Evolutionary conservation across 1,140 invertebrate species (phyloP), one percentile per base, ranked within the genome.

Genomic region (Trypoxylus dichotomus): DNA sequence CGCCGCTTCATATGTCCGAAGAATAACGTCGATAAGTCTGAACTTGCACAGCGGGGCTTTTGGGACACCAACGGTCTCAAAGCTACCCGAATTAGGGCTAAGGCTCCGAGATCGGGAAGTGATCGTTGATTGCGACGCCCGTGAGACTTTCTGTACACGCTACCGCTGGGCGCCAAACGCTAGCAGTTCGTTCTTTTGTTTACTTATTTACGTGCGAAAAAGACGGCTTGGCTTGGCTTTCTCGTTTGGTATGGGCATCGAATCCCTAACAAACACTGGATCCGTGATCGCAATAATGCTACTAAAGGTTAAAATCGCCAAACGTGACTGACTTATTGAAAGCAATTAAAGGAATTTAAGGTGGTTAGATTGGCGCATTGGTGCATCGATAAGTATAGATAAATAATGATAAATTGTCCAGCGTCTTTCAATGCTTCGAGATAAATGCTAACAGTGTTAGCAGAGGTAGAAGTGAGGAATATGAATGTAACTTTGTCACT

Each of bases 111-210:
- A 68, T 68, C 24, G 60, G 60, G 60, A 68, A 68, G 60, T 68
- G 60, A 68, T 68, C 60, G 60, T 68, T 68, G 60, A 68, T 68
- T 68, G 60, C 60, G 60, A 68, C 60, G 60, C 60, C 60, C 60
- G 24, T 68, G 60, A 68, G 60, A 68, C 60, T 24, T 68, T 24
- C 47, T 54, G 47, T 21, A 25, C 60, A 6, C 60, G 24, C 24
- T 24, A 24, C 24, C 25, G 60, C 24, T n/a, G 60, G 60, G 24
- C 60, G 24, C 24, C 24, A 29, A 68, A 68, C 19, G 60, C 60
- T 68, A 15, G 24, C 60, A 25, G 11, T 3, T 68, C 60, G 60
- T 27, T 27, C 60, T 24, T 68, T 29, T 68, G 21, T 68, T 68
- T 68, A 68, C 27, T 68, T 68, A 68, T 68, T 68, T 68, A 68